Conservation (phyloP, 2,113 vertebrate species). For the Arvicanthis niloticus region DNA sequence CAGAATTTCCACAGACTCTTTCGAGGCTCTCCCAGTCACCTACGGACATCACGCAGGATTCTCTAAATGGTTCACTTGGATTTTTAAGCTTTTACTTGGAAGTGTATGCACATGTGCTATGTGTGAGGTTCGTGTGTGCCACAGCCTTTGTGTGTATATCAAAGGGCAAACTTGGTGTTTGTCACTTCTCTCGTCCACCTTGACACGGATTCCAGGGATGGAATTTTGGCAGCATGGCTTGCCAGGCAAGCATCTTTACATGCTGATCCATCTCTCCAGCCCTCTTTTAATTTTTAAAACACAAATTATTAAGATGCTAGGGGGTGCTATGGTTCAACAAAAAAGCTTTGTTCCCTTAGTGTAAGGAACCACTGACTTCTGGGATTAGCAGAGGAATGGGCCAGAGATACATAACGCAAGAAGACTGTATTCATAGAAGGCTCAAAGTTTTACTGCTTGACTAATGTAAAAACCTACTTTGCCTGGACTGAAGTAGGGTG, state of each 20-base stretch:
- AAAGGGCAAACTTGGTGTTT: background rate
- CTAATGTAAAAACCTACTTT: slow-evolving; percentile 3
- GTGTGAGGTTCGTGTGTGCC: background rate
- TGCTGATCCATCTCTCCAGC: background rate
- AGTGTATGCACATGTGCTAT: background rate
- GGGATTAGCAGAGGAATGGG: background rate
- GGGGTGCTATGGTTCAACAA: slow-evolving; percentile 37
- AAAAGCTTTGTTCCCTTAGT: background rate
- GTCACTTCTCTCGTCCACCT: background rate
- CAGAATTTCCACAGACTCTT: background rate
- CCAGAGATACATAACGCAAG: background rate
- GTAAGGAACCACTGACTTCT: background rate
- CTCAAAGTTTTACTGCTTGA: background rate
- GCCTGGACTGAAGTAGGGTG: background rate
- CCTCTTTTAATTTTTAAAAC: background rate
- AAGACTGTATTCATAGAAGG: background rate
- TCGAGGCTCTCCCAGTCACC: background rate
- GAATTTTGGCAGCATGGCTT: too few species aligned
- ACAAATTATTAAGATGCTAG: slow-evolving; percentile 26
- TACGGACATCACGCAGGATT: background rate
- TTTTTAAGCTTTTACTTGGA: background rate
- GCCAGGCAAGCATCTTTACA: background rate
- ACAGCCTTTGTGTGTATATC: too few species aligned
- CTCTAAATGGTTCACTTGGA: background rate
- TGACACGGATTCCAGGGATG: background rate